Evolutionary conservation across 2,797 vertebrate genomes (phyloP).

Genomic region (Eulemur coronatus): DNA sequence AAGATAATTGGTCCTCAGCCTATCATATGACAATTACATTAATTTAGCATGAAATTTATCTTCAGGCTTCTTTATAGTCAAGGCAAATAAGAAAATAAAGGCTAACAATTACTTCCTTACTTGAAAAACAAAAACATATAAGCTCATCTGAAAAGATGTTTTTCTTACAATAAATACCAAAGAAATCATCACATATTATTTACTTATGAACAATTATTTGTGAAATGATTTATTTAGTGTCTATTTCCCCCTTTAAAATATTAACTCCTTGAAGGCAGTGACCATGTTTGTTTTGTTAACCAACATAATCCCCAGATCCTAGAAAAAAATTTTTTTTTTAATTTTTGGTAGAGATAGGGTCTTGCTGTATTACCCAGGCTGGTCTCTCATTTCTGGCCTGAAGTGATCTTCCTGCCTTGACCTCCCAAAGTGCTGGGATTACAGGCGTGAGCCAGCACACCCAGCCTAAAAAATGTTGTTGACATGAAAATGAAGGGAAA

Average conservation of each 20-base stretch:
- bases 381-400: not conserved
- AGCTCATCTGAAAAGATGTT: not conserved
- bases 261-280: not conserved
- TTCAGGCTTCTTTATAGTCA: not conserved
- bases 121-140: constrained; percentile 31
- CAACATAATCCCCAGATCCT: not conserved
- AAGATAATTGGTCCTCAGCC: not conserved
- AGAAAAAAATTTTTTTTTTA: not conserved
- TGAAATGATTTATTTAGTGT: constrained; percentile 11
- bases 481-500: constrained; percentile 42
- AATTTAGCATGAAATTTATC: constrained; percentile 24
- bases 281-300: not conserved
- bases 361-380: not conserved
- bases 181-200: not conserved
- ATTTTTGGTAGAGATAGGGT: not conserved
- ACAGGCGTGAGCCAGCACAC: not conserved
- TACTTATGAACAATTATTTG: constrained; percentile 35
- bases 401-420: not conserved
- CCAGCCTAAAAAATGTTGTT: not conserved
- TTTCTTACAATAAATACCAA: constrained; percentile 10
- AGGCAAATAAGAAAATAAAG: not conserved
- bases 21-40: constrained; percentile 1
- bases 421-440: not conserved
- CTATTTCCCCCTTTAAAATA: not conserved
- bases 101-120: not conserved